Evolutionary conservation across 2,797 vertebrate genomes (phyloP), one percentile per base, ranked within the genome.

Genomic region (Sarcophilus harrisii): DNA sequence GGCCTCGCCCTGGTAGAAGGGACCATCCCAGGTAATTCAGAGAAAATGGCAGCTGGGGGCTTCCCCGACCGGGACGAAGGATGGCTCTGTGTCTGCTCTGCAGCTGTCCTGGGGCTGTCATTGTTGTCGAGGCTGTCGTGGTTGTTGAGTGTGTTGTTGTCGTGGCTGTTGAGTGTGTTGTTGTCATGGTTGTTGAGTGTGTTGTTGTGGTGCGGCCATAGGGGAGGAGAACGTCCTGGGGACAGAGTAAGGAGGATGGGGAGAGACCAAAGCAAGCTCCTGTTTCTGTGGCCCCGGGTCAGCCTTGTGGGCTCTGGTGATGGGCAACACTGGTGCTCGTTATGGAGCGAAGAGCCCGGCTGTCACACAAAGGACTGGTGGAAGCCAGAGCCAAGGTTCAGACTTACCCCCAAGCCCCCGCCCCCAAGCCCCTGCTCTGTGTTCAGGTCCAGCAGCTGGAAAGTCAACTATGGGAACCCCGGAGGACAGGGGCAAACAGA

Each of bases 391-490:
- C 32, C n/a, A 38, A 5, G 13, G 5, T 21, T 73, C 38, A 73
- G 38, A n/a, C 5, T 9, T 9, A 2, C 6, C 66, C 32, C 2
- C n/a, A 21, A 2, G 1, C 4, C 66, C 66, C n/a, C 2, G 6
- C 0, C 3, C 3, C 21, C 21, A 81, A 81, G 21, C 62, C 27
- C 5, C n/a, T 1, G 4, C 8, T 10, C n/a, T 81, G 21, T 81
- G 18, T 45, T 45, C 38, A 24, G 21, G n/a, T 45, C 66, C n/a
- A 98, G 98, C 98, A 98, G 98, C 98, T 98, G 96, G 97, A 98
- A 98, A 96, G 95, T 94, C 96, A 98, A 38, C 38, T 45, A 24
- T 8, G 38, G n/a, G 38, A 12, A n/a, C 2, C 0, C 21, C 10
- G 13, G 38, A 81, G 2, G 66, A 24, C 13, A 38, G 12, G 14